Base-by-base conservation (phyloP, 2,797 vertebrate species). In the Sebastes minor region DNA sequence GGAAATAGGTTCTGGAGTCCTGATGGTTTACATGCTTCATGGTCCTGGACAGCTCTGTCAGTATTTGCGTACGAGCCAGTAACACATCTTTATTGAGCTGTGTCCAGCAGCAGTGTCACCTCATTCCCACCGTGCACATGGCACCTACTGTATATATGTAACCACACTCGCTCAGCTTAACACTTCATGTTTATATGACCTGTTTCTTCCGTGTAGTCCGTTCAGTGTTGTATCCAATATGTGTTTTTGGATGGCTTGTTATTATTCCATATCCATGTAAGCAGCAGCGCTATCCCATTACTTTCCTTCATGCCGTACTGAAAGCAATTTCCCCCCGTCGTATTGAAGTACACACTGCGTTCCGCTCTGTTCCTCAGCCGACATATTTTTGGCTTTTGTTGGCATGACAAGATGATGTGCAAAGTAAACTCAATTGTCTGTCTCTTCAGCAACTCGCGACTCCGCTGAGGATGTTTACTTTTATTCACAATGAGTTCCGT, bases 391-490 rank as follows among this genome's bases (percentile, higher is more conserved):
- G 10, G 53, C 66, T 42, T 84, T 76, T 71, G 77, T 74, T 72
- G 56, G 57, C 49, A 56, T 42, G 63, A 76, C 73, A 80, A 68
- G 69, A 71, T 68, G 71, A 77, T 63, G 27, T 18, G 64, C 52
- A 38, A n/a, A 64, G 46, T 67, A 46, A 78, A 90, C 80, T 82
- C 62, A 30, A 27, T 73, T 49, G 60, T 73, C 55, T 66, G 53
- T 75, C 66, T 83, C 59, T 68, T 79, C 63, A 33, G 30, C 38
- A 38, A 30, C 65, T 74, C 18, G 3, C 35, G 27, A 20, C 75
- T 81, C 32, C 61, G 2, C 64, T 52, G 74, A 49, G 30, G 64
- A 74, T 73, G 60, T 70, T 81, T 71, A 28, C 42, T 69, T 79
- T 72, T 60, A 23, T 61, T 70, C 56, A 62, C 65, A 33, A 61